phyloP scores from a whole-genome alignment of 2,888 invertebrate species.

The Pandemis cinnamomeana region DNA sequence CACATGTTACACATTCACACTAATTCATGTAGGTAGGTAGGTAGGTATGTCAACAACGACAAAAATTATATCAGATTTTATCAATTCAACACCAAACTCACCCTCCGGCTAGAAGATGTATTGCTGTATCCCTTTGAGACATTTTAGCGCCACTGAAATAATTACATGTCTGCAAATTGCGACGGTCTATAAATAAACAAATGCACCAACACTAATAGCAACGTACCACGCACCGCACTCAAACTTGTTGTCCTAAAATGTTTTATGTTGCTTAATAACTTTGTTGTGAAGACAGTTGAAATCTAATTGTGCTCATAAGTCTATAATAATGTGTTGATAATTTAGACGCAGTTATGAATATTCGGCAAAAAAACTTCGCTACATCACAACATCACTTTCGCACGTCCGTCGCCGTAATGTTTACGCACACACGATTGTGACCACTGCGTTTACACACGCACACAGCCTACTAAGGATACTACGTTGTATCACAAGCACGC shows the following conservation, averaged over 20 bases:
- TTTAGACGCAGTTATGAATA: slow-evolving; percentile 38
- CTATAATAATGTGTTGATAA: slow-evolving; percentile 14
- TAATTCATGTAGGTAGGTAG: slow-evolving; percentile 32
- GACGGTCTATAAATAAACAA: slow-evolving; percentile 84
- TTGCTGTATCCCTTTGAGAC: slow-evolving; percentile 94
- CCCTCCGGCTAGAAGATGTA: slow-evolving; percentile 98
- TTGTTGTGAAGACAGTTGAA: slow-evolving; percentile 2
- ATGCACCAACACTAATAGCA: slow-evolving; percentile 71
- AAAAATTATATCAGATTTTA: slow-evolving; percentile 38
- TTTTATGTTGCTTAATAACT: slow-evolving; percentile 10
- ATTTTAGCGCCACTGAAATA: slow-evolving; percentile 80
- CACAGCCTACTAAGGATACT: neutral
- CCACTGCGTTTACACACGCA: neutral
- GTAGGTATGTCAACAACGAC: slow-evolving; percentile 43
- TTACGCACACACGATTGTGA: slow-evolving; percentile 36
- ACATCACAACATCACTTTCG: slow-evolving; percentile 40
- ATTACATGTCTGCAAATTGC: slow-evolving; percentile 83
- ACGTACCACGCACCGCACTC: slow-evolving; percentile 53
- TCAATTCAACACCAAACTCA: slow-evolving; percentile 81
- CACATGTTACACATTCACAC: slow-evolving; percentile 59
- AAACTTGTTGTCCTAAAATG: slow-evolving; percentile 20
- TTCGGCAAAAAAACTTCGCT: slow-evolving; percentile 37
- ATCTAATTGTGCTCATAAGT: slow-evolving; percentile 13
- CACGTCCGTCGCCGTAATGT: slow-evolving; percentile 40
- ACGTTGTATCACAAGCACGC: neutral